Conservation (phyloP, 2,797 vertebrate genomes). For the Galagoides demidoff region DNA sequence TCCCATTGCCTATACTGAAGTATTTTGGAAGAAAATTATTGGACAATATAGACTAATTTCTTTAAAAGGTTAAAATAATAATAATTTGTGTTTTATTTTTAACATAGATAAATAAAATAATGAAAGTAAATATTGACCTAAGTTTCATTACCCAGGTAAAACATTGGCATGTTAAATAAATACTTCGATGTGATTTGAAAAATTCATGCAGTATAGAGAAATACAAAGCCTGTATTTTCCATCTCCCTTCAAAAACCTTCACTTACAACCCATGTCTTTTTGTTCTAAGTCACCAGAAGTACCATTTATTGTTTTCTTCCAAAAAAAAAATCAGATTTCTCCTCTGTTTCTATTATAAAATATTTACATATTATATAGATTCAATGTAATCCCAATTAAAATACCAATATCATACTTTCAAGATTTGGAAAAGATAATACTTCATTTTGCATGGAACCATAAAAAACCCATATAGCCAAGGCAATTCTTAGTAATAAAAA, state of each 20-base stretch:
- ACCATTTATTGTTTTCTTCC: not conserved
- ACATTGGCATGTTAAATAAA: not conserved
- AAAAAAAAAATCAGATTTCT: not conserved
- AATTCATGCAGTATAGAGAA: not conserved
- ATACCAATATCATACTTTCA: no score
- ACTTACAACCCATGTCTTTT: not conserved
- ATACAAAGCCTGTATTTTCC: not conserved
- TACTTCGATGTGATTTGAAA: constrained; percentile 3
- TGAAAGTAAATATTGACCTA: constrained; percentile 15
- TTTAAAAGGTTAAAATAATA: constrained; percentile 21
- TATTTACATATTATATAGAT: not conserved
- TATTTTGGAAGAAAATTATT: constrained; percentile 7
- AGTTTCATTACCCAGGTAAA: not conserved
- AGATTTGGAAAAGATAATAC: no score
- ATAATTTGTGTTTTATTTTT: not conserved
- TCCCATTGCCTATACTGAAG: not conserved
- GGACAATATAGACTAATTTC: not conserved
- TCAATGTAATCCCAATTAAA: no score
- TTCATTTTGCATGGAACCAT: no score
- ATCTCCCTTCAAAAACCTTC: not conserved
- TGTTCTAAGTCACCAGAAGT: not conserved
- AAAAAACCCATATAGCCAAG: no score
- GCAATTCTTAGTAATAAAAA: no score
- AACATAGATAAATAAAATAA: constrained; percentile 39
- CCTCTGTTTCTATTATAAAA: not conserved